Conservation (phyloP, 92 coral and sea anemone genomes). For the Umimayanthus kanabou region DNA sequence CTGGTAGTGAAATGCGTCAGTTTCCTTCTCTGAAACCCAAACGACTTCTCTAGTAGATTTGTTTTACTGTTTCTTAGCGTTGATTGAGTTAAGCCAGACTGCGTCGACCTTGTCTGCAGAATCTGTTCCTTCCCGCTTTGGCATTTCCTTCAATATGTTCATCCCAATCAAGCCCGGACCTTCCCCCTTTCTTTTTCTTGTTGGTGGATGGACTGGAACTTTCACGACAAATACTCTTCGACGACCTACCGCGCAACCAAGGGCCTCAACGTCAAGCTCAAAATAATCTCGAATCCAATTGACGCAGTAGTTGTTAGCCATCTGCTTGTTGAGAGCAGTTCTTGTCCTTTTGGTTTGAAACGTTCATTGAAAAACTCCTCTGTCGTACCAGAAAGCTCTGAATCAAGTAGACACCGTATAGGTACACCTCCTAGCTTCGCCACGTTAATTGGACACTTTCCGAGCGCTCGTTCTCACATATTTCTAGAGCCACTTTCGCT, state of each 20-base stretch:
- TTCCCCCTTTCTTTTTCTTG: constrained; percentile 49
- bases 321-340: constrained; percentile 6
- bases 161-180: constrained; percentile 73
- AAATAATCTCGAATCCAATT: constrained; percentile 37
- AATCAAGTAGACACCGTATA: constrained; percentile 60
- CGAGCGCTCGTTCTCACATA: constrained; percentile 21
- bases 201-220: constrained; percentile 50
- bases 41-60: constrained; percentile 56
- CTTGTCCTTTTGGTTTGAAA: constrained; percentile 64
- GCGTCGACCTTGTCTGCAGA: constrained; percentile 27
- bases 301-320: no score
- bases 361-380: constrained; percentile 67
- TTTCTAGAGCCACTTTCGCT: constrained; percentile 29
- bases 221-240: constrained; percentile 68
- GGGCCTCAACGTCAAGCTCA: constrained; percentile 66
- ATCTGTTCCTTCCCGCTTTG: constrained; percentile 34
- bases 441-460: no score
- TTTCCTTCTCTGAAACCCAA: constrained; percentile 49
- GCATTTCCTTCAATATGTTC: not conserved
- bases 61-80: constrained; percentile 30
- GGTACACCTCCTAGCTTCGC: constrained; percentile 55
- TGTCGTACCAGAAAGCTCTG: constrained; percentile 67
- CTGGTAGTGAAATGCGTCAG: constrained; percentile 53
- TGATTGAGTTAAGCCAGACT: constrained; percentile 50
- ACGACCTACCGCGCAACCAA: constrained; percentile 52